phyloP scores from a whole-genome alignment of 2,888 invertebrate species.

The Polymixis lichenea region DNA sequence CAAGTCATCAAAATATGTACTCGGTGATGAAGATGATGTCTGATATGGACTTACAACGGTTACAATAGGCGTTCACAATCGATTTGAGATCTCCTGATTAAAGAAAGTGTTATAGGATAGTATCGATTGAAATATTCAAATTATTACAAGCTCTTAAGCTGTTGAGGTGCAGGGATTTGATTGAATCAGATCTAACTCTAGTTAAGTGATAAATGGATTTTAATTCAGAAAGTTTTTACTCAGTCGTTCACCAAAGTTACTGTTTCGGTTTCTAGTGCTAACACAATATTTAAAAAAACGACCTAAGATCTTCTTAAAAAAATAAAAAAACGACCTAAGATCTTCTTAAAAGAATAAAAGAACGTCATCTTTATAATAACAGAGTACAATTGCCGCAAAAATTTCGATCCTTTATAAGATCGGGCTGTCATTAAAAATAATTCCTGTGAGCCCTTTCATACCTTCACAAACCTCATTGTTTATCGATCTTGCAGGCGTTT shows the following conservation, averaged over 20 bases:
- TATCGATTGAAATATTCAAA: constrained; percentile 74
- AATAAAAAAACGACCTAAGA: constrained; percentile 21
- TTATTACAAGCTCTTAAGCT: constrained; percentile 67
- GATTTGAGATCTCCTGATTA: constrained; percentile 79
- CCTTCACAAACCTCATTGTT: constrained; percentile 62
- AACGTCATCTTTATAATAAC: constrained; percentile 39
- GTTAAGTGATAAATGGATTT: constrained; percentile 42
- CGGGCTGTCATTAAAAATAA: constrained; percentile 57
- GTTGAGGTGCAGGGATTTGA: constrained; percentile 54
- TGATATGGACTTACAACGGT: constrained; percentile 78
- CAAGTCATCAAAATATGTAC: constrained; percentile 79
- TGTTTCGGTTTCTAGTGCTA: background rate
- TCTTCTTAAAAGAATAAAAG: constrained; percentile 17
- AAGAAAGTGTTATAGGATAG: constrained; percentile 70
- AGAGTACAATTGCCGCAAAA: constrained; percentile 55
- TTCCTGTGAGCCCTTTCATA: constrained; percentile 55
- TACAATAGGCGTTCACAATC: constrained; percentile 80
- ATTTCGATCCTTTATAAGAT: constrained; percentile 44
- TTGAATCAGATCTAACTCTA: constrained; percentile 48
- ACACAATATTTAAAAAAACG: background rate
- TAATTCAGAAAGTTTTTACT: constrained; percentile 10
- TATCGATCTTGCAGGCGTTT: constrained; percentile 73
- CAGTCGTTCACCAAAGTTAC: constrained; percentile 4
- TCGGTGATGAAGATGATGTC: constrained; percentile 75
- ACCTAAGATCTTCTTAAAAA: background rate